A percentile compares a stretch with the other conserved stretches of the same genome.
phyloP scores from a whole-genome alignment of 1,140 invertebrate species.

The Trissolcus basalis region DNA sequence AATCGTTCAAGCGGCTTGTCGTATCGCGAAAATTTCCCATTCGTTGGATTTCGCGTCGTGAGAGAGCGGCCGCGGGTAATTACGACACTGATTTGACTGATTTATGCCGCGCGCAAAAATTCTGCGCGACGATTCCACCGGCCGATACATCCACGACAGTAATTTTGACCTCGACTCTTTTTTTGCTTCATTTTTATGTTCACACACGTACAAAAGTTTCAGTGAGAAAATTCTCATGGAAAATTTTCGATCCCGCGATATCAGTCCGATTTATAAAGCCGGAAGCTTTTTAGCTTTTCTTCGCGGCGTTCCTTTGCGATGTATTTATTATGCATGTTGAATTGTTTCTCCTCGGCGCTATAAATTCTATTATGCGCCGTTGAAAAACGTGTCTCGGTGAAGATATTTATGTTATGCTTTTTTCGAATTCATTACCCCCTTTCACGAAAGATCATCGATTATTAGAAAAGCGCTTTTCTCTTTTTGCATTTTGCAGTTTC shows the following conservation, averaged over 20 bases:
- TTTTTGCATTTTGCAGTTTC: neutral
- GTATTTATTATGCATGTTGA: slow-evolving; percentile 10
- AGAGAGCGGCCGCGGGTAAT: slow-evolving; percentile 1
- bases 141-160: neutral
- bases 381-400: neutral
- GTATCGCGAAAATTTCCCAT: slow-evolving; percentile 3
- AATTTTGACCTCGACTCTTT: no score
- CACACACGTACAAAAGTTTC: no score
- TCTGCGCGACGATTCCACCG: no score
- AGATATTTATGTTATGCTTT: neutral
- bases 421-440: neutral
- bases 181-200: no score
- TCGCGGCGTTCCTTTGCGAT: neutral
- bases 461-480: neutral
- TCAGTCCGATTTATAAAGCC: slow-evolving; percentile 4
- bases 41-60: neutral
- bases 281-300: slow-evolving; percentile 17
- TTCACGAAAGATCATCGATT: neutral
- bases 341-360: neutral
- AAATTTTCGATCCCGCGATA: slow-evolving; percentile 34
- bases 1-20: slow-evolving; percentile 15
- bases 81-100: slow-evolving; percentile 23
- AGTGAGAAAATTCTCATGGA: slow-evolving; percentile 13
- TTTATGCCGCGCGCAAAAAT: slow-evolving; percentile 28
- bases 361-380: neutral